Percentiles rank a stretch among this genome's conserved stretches.
Conservation (phyloP, 35 echinoderm and acorn worm species). For the Strongylocentrotus purpuratus region DNA sequence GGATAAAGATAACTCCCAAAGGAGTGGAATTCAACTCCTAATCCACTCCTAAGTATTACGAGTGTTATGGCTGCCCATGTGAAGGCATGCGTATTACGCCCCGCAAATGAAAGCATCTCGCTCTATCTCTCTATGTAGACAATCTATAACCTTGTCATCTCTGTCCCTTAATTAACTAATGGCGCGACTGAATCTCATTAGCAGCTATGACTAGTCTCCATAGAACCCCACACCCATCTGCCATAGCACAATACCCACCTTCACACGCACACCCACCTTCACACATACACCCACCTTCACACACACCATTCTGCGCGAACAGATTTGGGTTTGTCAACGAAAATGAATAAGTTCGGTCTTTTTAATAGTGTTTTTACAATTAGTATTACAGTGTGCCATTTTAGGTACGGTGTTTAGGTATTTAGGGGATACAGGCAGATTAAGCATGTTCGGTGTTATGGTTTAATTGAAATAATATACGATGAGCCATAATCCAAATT, state of each 20-base stretch:
- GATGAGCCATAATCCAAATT: no score
- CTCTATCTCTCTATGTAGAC: not conserved
- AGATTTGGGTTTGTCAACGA: not conserved
- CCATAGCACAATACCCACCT: not conserved
- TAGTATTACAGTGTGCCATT: no score
- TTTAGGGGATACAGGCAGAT: no score
- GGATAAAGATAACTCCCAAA: no score
- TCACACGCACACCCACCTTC: not conserved
- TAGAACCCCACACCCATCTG: not conserved
- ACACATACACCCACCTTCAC: not conserved
- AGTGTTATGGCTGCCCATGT: no score
- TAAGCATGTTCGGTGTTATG: no score
- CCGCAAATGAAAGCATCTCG: not conserved
- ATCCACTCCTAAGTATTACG: no score
- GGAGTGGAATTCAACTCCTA: no score
- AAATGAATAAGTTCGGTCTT: not conserved
- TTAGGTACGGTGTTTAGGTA: no score
- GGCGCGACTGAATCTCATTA: conserved; percentile 28
- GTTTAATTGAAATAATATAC: no score
- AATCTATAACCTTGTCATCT: not conserved
- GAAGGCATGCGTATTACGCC: no score
- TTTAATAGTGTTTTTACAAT: no score
- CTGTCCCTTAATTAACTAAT: conserved; percentile 30
- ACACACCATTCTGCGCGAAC: not conserved
- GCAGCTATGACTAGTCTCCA: not conserved